A percentile compares a stretch with the other conserved stretches of the same genome.
Conservation (phyloP, 2,113 vertebrate species). For the Paramormyrops kingsleyae region DNA sequence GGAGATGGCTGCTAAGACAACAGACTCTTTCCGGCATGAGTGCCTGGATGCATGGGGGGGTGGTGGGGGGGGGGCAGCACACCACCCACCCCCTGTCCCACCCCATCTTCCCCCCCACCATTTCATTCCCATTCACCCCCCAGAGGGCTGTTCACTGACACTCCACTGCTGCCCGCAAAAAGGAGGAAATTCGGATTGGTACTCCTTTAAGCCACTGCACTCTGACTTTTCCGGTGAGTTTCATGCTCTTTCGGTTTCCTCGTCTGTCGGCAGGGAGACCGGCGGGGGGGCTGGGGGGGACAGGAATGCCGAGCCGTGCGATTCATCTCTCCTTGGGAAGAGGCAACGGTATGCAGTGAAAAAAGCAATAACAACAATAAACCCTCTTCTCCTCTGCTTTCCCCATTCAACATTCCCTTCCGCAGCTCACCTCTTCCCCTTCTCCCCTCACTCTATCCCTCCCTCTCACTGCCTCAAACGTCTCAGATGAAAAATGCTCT, state of each 20-base stretch:
- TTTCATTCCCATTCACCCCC: neutral
- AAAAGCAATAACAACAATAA: neutral
- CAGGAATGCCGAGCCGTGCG: neutral
- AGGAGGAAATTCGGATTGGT: conserved; percentile 12
- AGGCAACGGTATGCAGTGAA: conserved; percentile 14
- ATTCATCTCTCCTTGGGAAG: neutral
- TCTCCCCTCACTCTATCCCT: no score
- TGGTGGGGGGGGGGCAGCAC: neutral
- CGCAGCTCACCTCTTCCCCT: neutral
- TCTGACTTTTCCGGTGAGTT: conserved; percentile 20
- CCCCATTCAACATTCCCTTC: neutral
- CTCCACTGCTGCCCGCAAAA: neutral
- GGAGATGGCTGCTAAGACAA: neutral
- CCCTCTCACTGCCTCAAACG: neutral
- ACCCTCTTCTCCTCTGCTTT: neutral
- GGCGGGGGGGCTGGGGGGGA: neutral
- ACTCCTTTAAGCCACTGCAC: conserved; percentile 15
- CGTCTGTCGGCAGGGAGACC: neutral
- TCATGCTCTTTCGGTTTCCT: conserved; percentile 12
- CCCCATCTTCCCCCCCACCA: neutral
- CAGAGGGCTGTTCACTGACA: neutral
- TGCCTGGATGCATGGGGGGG: neutral
- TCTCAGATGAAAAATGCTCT: neutral
- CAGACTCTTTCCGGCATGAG: neutral
- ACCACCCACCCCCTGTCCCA: neutral